A percentile compares a stretch with the other conserved stretches of the same genome.
Evolutionary conservation across 2,797 vertebrate genomes (phyloP).

Genomic region (Syndactyla subalaris): DNA sequence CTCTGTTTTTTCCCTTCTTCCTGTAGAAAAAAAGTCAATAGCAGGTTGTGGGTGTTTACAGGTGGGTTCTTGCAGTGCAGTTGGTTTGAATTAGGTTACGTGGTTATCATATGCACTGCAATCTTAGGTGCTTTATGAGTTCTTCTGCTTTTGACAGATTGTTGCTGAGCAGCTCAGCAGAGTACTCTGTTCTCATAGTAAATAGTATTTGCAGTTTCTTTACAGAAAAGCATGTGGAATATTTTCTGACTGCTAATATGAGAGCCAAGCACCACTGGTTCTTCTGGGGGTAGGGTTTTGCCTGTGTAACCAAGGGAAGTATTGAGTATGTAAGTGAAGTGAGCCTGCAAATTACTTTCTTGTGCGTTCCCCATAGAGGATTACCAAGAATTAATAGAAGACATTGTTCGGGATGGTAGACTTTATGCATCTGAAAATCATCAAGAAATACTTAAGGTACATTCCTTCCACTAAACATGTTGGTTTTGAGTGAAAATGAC

Average conservation of each 20-base stretch:
- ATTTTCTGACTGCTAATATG: neutral
- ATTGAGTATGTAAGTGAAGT: neutral
- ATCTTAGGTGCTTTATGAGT: neutral
- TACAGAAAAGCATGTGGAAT: neutral
- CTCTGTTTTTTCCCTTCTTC: neutral
- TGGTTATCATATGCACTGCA: neutral
- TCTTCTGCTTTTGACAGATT: neutral
- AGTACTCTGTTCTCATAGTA: neutral
- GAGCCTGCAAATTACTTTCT: neutral
- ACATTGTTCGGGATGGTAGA: conserved; percentile 96
- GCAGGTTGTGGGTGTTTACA: neutral
- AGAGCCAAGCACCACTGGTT: neutral
- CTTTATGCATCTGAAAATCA: conserved; percentile 98
- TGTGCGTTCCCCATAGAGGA: conserved; percentile 85
- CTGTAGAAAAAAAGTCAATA: neutral
- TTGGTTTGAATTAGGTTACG: neutral
- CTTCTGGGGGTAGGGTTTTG: neutral
- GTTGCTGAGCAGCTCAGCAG: neutral
- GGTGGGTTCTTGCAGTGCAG: neutral
- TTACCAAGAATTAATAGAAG: conserved; percentile 98
- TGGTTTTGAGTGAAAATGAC: neutral
- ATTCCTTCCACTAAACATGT: neutral
- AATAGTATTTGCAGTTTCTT: neutral
- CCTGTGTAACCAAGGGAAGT: neutral
- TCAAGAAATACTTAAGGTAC: conserved; percentile 98